Percentiles rank a stretch among this genome's conserved stretches.
Conservation (phyloP, 2,113 vertebrate species). For the Chionomys nivalis region DNA sequence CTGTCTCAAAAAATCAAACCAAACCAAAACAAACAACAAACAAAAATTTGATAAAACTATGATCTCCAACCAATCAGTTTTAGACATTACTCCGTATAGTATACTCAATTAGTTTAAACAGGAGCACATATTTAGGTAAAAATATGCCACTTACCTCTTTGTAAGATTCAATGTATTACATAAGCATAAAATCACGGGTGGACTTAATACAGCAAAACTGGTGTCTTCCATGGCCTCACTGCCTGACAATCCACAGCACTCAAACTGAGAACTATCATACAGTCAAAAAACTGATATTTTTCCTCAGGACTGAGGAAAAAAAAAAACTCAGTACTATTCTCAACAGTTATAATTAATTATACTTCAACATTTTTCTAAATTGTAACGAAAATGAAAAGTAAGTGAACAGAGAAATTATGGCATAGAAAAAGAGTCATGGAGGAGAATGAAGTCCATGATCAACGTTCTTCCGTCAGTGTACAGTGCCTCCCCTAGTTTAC, state of each 20-base stretch:
- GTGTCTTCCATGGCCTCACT: neutral
- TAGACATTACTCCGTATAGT: neutral
- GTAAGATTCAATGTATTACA: neutral
- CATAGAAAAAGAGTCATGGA: neutral
- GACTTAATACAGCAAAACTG: neutral
- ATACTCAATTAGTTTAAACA: neutral
- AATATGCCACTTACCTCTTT: neutral
- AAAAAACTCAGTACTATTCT: neutral
- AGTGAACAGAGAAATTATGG: neutral
- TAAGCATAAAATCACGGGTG: neutral
- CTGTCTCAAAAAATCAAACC: neutral
- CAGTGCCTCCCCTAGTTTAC: neutral
- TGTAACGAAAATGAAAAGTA: conserved; percentile 30
- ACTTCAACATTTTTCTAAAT: conserved; percentile 40
- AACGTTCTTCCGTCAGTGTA: neutral
- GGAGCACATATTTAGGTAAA: conserved; percentile 32
- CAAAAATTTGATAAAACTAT: conserved; percentile 26
- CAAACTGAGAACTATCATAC: neutral
- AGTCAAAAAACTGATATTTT: conserved; percentile 11
- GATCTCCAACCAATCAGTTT: conserved; percentile 37
- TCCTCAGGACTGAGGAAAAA: neutral
- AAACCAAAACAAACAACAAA: neutral
- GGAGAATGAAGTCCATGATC: neutral
- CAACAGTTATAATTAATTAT: neutral
- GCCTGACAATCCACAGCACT: neutral